Conservation (phyloP, 2,113 vertebrate genomes). For the Phalacrocorax brasilianus region DNA sequence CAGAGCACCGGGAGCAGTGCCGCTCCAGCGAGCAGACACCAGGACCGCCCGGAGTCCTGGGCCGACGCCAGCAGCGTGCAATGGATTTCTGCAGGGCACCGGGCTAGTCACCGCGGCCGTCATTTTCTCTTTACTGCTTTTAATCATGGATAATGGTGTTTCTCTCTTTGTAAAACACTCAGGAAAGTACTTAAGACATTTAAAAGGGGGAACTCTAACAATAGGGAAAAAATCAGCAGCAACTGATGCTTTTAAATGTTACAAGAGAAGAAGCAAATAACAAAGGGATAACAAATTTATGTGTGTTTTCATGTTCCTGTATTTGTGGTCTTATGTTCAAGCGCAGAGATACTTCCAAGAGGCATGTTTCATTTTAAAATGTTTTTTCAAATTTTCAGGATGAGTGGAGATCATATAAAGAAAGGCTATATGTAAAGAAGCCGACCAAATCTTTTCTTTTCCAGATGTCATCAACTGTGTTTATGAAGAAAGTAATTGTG, state of each 20-base stretch:
- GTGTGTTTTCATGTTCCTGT: not conserved
- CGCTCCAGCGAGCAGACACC: not conserved
- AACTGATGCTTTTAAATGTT: not conserved
- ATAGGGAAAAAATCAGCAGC: not conserved
- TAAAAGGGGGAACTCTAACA: not conserved
- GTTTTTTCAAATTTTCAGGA: not conserved
- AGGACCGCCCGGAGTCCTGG: not conserved
- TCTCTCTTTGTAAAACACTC: not conserved
- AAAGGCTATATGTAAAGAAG: not conserved
- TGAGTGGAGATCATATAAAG: not conserved
- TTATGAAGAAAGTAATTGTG: not conserved
- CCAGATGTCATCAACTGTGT: not conserved
- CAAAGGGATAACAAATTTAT: not conserved
- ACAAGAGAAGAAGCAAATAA: not conserved
- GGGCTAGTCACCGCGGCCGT: not conserved
- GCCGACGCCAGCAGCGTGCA: rapidly evolving
- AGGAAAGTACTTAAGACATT: not conserved
- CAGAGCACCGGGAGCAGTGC: not conserved
- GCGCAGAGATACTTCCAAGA: not conserved
- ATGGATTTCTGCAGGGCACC: not conserved
- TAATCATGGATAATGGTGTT: not conserved
- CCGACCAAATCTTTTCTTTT: not conserved
- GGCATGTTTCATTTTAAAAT: not conserved
- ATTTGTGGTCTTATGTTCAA: not conserved
- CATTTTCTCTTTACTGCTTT: not conserved